A percentile compares a stretch with the other conserved stretches of the same genome.
Evolutionary conservation across 2,888 invertebrate genomes (phyloP).

Genomic region (Drosophila nigricruria): DNA sequence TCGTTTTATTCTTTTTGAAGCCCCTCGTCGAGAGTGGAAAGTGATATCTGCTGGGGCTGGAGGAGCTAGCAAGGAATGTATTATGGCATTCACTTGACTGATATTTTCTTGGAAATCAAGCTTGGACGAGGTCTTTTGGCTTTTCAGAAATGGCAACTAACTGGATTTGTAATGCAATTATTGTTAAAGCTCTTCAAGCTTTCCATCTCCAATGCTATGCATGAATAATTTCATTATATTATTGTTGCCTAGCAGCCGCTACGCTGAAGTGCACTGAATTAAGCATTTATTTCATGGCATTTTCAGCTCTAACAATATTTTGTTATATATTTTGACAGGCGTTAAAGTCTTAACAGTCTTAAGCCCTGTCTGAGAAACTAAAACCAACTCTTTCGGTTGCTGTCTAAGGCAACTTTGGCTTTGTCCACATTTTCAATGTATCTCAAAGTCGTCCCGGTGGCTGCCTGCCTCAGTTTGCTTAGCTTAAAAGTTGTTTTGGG

Average conservation of each 20-base stretch:
- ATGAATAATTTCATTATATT: background rate
- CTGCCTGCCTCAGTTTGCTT: constrained; percentile 1
- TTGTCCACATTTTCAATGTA: constrained; percentile 12
- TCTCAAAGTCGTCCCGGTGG: background rate
- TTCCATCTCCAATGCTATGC: background rate
- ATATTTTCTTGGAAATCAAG: background rate
- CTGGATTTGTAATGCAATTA: background rate
- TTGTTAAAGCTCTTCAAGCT: background rate
- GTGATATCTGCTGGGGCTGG: background rate
- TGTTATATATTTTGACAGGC: background rate
- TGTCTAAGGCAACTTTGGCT: constrained; percentile 4
- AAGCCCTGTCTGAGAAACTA: background rate
- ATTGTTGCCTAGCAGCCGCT: background rate
- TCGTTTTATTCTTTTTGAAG: background rate
- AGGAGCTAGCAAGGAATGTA: background rate
- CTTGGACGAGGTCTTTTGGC: background rate
- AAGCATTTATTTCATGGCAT: background rate
- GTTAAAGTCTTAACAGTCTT: background rate
- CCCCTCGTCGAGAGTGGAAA: background rate
- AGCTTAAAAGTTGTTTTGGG: constrained; percentile 24
- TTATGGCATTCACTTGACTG: background rate
- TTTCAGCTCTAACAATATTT: constrained; percentile 7
- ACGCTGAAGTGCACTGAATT: background rate
- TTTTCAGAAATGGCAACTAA: background rate
- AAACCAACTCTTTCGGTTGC: constrained; percentile 1